A percentile compares a stretch with the other conserved stretches of the same genome.
phyloP scores from a whole-genome alignment of 2,888 invertebrate genomes.

The Cheiracanthium punctorium region DNA sequence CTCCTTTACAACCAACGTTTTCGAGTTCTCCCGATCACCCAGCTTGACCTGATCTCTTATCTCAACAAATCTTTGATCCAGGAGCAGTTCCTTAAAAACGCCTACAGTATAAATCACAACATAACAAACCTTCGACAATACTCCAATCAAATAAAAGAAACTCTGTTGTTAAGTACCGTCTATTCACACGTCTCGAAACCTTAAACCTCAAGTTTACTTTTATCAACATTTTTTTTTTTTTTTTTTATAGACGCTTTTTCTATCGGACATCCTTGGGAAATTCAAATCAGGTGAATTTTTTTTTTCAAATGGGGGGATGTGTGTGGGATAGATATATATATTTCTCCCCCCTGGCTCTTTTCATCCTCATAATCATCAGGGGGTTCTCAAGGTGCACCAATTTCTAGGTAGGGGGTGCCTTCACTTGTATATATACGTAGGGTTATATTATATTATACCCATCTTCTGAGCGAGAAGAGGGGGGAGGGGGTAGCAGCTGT shows the following conservation, averaged over 20 bases:
- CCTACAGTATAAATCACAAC: conserved; percentile 54
- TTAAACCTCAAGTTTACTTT: conserved; percentile 54
- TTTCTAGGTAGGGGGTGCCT: conserved; percentile 52
- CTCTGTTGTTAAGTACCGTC: background rate
- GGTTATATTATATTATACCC: conserved; percentile 53
- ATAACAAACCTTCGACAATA: background rate
- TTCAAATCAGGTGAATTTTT: background rate
- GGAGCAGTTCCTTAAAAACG: conserved; percentile 6
- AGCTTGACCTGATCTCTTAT: background rate
- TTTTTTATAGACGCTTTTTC: too few species aligned
- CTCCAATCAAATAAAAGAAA: conserved; percentile 10
- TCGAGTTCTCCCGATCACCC: background rate
- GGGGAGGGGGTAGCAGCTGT: conserved; percentile 23
- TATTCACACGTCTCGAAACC: conserved; percentile 46
- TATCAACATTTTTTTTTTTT: conserved; percentile 18
- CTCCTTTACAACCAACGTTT: background rate
- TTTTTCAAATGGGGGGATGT: background rate
- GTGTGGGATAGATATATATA: conserved; percentile 8
- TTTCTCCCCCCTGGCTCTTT: conserved; percentile 30
- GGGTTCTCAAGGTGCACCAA: conserved; percentile 39
- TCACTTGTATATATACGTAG: conserved; percentile 45
- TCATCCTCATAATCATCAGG: conserved; percentile 50
- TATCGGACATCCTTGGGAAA: background rate
- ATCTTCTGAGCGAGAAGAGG: background rate
- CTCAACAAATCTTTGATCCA: background rate